Evolutionary conservation across 1,140 invertebrate genomes (phyloP), one percentile per base, ranked within the genome.

Genomic region (Bombus haemorrhoidalis): DNA sequence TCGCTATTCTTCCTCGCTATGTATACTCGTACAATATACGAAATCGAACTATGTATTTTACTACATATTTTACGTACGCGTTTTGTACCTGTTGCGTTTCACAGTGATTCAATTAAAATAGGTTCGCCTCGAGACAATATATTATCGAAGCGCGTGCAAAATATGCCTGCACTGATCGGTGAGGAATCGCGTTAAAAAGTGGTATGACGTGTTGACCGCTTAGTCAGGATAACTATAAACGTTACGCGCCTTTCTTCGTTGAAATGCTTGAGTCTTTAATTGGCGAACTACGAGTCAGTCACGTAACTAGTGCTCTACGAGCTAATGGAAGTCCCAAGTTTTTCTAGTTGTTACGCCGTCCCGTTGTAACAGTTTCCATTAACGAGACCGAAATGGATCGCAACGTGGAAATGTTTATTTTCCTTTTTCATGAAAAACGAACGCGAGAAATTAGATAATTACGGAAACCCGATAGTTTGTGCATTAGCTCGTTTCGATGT

Each of bases 321-420:
- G 62, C 47, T 83, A 84, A 84, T 71, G 75, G 79, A 79, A 69
- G 47, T 59, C 6, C 3, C 64, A 43, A 71, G 43, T 78, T 84
- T 59, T 83, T 84, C 75, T n/a, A 69, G 64, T n/a, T n/a, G 71
- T 53, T 53, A 22, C 5, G 18, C 47, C 62, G 28, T 57, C 25
- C n/a, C 41, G 47, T 43, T 59, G 47, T 53, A 59, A 66, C 76
- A 84, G 47, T 84, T 84, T 71, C 32, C 82, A 47, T 71, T 84
- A 84, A 72, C 75, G 75, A 84, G 47, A 9, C 18, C 6, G 2
- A 12, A n/a, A 53, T 3, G 1, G 6, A 6, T 25, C 32, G 3
- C 53, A 18, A 34, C 4, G 37, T 10, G n/a, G 15, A 66, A 15
- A 8, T n/a, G 28, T 4, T 53, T 47, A 0, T 43, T 47, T 47